Percentiles rank a stretch among this genome's conserved stretches.
Conservation (phyloP, 2,888 invertebrate species). For the Macrosiphum euphorbiae region DNA sequence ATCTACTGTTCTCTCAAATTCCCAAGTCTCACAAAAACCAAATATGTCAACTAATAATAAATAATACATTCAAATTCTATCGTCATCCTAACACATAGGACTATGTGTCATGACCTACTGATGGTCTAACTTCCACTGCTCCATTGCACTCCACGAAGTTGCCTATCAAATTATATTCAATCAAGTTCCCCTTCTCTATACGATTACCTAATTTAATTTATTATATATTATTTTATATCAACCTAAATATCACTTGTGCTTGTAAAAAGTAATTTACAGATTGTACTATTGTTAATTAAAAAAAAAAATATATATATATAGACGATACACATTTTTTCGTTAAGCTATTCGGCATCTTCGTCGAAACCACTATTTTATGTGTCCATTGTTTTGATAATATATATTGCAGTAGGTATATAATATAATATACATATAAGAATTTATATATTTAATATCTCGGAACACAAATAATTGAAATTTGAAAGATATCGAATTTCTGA, state of each 20-base stretch:
- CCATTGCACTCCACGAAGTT: background rate
- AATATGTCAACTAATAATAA: conserved; percentile 2
- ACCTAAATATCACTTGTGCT: background rate
- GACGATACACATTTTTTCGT: background rate
- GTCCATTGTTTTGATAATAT: conserved; percentile 46
- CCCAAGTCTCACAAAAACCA: background rate
- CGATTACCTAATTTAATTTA: background rate
- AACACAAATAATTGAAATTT: conserved; percentile 11
- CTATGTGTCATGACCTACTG: background rate
- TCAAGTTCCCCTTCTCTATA: background rate
- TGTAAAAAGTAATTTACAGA: background rate
- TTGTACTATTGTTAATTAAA: background rate
- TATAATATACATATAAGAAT: background rate
- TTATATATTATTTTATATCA: background rate
- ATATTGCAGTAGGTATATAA: background rate
- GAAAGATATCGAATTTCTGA: conserved; percentile 32
- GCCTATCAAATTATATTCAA: background rate
- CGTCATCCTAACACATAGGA: background rate
- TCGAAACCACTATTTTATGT: background rate
- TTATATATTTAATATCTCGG: background rate
- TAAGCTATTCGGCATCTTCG: background rate
- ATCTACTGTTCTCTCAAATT: background rate
- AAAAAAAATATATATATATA: background rate
- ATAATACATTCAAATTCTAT: background rate
- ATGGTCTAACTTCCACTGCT: background rate